Conservation (phyloP, 2,113 vertebrate species). For the Erpornis zantholeuca region DNA sequence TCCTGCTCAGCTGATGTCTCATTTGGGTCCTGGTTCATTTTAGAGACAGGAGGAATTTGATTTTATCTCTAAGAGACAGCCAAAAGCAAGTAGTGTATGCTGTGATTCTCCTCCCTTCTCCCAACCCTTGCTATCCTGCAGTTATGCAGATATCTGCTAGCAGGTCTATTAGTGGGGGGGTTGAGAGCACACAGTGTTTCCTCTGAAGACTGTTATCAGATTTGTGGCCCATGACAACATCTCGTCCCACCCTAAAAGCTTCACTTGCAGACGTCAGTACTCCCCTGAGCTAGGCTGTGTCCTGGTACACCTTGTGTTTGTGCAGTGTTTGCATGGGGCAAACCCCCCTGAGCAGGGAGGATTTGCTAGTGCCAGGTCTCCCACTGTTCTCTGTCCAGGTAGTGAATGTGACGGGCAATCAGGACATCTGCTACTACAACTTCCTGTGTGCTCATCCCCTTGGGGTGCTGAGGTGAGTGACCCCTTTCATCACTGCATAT, state of each 20-base stretch:
- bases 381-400: slow-evolving; percentile 62
- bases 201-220: neutral
- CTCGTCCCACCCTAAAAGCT: neutral
- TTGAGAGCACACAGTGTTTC: neutral
- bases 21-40: neutral
- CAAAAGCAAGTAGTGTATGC: neutral
- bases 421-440: slow-evolving; percentile 86
- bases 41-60: neutral
- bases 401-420: slow-evolving; percentile 80
- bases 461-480: slow-evolving; percentile 76
- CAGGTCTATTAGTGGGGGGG: neutral
- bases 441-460: slow-evolving; percentile 81
- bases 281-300: neutral
- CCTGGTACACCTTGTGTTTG: neutral
- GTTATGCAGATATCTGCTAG: neutral
- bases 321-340: neutral
- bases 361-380: neutral
- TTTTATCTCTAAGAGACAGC: neutral
- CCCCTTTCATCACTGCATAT: fast-evolving
- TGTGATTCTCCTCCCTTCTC: neutral
- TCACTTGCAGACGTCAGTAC: neutral
- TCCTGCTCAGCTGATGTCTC: neutral
- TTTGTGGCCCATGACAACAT: neutral
- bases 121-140: neutral
- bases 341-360: neutral